Conservation (phyloP, 2,888 invertebrate genomes). For the Spicauda simplicius region DNA sequence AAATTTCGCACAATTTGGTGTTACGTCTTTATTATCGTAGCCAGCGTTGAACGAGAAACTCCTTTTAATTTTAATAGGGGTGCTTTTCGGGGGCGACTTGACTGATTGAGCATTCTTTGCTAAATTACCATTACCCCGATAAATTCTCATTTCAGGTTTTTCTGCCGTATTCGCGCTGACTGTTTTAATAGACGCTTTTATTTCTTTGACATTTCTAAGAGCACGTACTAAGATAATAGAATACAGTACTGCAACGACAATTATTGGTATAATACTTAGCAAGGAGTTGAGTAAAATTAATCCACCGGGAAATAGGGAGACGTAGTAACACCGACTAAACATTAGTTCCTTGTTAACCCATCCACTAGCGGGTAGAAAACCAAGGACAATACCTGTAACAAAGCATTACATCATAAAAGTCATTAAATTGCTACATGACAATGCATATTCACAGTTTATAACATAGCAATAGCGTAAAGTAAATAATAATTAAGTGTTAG, state of each 20-base stretch:
- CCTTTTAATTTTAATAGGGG: constrained; percentile 52
- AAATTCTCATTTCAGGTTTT: constrained; percentile 64
- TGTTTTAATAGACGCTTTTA: constrained; percentile 59
- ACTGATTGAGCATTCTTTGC: constrained; percentile 46
- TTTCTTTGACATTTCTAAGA: constrained; percentile 71
- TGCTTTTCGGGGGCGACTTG: constrained; percentile 45
- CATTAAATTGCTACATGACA: too few relatives aligned
- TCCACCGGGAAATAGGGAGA: constrained; percentile 80
- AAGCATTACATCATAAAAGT: constrained; percentile 3
- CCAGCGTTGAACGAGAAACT: constrained; percentile 62
- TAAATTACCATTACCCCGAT: constrained; percentile 55
- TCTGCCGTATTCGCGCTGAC: constrained; percentile 46
- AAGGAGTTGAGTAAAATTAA: constrained; percentile 83
- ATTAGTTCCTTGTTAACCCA: constrained; percentile 73
- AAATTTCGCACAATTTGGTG: constrained; percentile 37
- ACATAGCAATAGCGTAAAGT: too few relatives aligned
- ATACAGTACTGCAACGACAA: constrained; percentile 78
- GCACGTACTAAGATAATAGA: constrained; percentile 85
- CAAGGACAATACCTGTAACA: constrained; percentile 81
- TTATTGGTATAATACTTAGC: constrained; percentile 81
- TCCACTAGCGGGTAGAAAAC: constrained; percentile 86
- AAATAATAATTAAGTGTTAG: too few relatives aligned
- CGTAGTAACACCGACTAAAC: constrained; percentile 80
- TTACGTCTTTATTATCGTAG: constrained; percentile 40
- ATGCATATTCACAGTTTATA: too few relatives aligned